Conservation (phyloP, 2,797 vertebrate species). For the Cephalopachus bancanus region DNA sequence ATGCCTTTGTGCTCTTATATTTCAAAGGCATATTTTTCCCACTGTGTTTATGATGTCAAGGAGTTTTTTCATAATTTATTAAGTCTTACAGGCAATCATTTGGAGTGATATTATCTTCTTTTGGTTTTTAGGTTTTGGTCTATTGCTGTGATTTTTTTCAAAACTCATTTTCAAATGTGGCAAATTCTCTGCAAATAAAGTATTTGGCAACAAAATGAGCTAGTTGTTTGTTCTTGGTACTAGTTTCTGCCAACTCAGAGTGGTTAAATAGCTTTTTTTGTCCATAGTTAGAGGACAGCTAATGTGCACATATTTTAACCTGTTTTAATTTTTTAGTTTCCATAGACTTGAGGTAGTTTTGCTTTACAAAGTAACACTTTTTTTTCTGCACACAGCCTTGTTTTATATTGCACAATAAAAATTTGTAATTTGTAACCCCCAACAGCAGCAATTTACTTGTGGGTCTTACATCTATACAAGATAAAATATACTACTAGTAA, state of each 20-base stretch:
- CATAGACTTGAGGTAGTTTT: not conserved
- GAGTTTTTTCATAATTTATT: constrained; percentile 8
- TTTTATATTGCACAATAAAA: constrained; percentile 23
- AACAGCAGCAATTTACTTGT: not conserved
- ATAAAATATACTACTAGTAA: not conserved
- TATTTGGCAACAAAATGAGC: constrained; percentile 8
- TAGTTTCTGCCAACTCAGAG: not conserved
- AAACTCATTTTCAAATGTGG: constrained; percentile 24
- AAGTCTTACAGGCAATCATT: not conserved
- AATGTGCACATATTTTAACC: not conserved
- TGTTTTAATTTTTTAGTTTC: constrained; percentile 18
- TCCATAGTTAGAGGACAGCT: not conserved
- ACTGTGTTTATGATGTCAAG: not conserved
- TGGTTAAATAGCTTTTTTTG: not conserved
- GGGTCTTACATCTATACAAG: not conserved
- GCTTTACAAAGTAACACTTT: not conserved
- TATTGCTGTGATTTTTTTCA: not conserved
- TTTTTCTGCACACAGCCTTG: not conserved
- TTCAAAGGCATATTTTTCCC: not conserved
- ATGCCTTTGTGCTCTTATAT: not conserved
- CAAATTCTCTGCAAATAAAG: constrained; percentile 22
- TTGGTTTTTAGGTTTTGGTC: not conserved
- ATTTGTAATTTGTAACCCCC: not conserved
- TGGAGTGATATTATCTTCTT: not conserved
- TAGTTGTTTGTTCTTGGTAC: not conserved